Evolutionary conservation across 2,888 invertebrate species (phyloP).

Genomic region (Bimastos eiseni): DNA sequence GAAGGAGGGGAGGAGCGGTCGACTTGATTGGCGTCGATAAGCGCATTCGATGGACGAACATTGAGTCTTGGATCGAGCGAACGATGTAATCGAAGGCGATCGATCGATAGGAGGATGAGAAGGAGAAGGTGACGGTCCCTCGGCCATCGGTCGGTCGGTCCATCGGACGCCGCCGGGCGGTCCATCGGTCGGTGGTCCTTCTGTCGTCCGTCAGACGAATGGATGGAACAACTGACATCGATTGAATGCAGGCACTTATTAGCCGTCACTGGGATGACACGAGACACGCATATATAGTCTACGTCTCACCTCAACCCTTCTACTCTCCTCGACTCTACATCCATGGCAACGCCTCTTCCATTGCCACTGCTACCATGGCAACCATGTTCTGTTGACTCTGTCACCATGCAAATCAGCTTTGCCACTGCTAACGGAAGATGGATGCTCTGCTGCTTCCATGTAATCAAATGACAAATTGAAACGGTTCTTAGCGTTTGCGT

Average conservation of each 20-base stretch:
- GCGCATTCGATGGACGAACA: constrained; percentile 6
- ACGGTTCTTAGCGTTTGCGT: not conserved
- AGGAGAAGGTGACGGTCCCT: not conserved
- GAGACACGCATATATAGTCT: not conserved
- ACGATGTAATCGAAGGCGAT: not conserved
- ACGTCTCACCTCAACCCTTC: not conserved
- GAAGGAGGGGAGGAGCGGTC: not conserved
- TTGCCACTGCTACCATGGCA: not conserved
- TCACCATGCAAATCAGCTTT: not conserved
- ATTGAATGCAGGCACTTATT: not conserved
- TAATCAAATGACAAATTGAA: not conserved
- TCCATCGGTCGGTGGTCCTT: not conserved
- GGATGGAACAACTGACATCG: not conserved
- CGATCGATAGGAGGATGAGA: not conserved
- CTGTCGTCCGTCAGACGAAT: not conserved
- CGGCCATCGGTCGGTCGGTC: not conserved
- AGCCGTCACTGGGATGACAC: not conserved
- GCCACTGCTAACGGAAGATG: not conserved
- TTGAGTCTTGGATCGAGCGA: not conserved
- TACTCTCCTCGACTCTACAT: not conserved
- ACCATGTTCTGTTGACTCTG: not conserved
- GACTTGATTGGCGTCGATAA: not conserved
- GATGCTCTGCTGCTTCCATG: not conserved
- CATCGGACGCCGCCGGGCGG: too few relatives aligned
- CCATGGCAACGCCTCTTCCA: not conserved